phyloP scores from a whole-genome alignment of 2,797 vertebrate species.

The Epinephelus awoara region DNA sequence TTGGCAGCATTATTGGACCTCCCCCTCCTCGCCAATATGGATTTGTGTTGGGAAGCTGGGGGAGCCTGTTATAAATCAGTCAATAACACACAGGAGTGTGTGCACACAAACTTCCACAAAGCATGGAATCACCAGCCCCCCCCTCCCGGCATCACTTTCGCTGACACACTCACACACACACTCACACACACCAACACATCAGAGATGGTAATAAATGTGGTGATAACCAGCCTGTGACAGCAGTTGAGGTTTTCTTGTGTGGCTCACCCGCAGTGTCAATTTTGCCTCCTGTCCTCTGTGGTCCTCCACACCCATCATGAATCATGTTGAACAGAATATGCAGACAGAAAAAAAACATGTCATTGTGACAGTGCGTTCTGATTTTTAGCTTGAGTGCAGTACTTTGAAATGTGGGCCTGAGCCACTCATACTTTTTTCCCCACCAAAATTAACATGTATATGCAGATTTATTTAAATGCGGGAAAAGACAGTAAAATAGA shows the following conservation, averaged over 20 bases:
- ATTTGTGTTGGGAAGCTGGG: conserved; percentile 70
- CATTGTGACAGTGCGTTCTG: not conserved
- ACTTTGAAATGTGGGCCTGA: conserved; percentile 1
- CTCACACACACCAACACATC: not conserved
- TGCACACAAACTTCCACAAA: conserved; percentile 34
- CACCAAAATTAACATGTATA: too few species aligned
- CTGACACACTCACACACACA: conserved; percentile 7
- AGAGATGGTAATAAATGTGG: conserved; percentile 45
- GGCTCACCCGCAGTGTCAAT: conserved; percentile 17
- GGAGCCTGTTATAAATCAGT: conserved; percentile 74
- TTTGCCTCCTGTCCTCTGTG: conserved; percentile 14
- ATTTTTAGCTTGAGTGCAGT: not conserved
- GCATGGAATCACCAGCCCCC: conserved; percentile 15
- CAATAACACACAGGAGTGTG: conserved; percentile 53
- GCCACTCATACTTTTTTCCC: not conserved
- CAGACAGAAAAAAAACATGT: not conserved
- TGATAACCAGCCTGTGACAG: conserved; percentile 29
- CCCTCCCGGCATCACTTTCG: conserved; percentile 17
- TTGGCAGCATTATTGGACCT: conserved; percentile 74
- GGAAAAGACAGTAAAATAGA: too few species aligned
- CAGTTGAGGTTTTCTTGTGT: conserved; percentile 24
- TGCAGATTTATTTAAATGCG: not conserved
- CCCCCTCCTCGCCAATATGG: conserved; percentile 69
- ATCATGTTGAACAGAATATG: not conserved
- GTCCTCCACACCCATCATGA: not conserved